phyloP scores from a whole-genome alignment of 1,140 invertebrate species.

The Drosophila quadrilineata region DNA sequence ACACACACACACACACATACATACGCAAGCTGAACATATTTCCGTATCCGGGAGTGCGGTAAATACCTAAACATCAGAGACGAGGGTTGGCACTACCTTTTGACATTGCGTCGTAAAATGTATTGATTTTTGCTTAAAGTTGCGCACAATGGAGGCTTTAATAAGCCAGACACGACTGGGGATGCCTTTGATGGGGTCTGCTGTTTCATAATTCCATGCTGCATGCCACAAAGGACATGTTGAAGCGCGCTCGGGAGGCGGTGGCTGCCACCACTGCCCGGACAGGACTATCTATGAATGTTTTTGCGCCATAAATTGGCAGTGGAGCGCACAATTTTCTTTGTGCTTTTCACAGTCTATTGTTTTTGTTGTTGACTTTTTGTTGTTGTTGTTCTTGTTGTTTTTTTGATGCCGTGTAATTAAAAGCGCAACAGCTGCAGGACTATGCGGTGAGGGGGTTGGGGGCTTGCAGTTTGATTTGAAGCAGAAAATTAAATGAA shows the following conservation, averaged over 20 bases:
- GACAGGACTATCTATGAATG: constrained; percentile 35
- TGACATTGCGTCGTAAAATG: constrained; percentile 35
- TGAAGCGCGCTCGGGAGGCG: constrained; percentile 39
- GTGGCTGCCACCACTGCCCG: background rate
- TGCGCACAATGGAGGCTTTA: constrained; percentile 33
- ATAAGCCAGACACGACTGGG: background rate
- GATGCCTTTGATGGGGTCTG: background rate
- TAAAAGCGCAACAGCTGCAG: constrained; percentile 66
- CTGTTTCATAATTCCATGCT: constrained; percentile 32
- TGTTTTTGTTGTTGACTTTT: background rate
- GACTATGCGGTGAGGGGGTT: background rate
- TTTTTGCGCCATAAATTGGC: constrained; percentile 46
- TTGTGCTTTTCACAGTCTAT: constrained; percentile 14
- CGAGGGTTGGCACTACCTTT: constrained; percentile 37
- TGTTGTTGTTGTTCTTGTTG: constrained; percentile 16
- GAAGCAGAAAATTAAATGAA: constrained; percentile 79
- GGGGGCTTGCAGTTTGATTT: constrained; percentile 34
- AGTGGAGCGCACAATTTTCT: constrained; percentile 29
- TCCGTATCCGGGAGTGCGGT: constrained; percentile 34
- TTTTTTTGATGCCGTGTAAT: constrained; percentile 43
- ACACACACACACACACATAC: constrained; percentile 31
- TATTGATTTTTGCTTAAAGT: constrained; percentile 58
- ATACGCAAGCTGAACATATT: no score
- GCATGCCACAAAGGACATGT: constrained; percentile 47
- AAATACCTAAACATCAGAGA: constrained; percentile 56